A percentile compares a stretch with the other conserved stretches of the same genome.
Conservation (phyloP, 2,113 vertebrate genomes). For the Rostratula benghalensis region DNA sequence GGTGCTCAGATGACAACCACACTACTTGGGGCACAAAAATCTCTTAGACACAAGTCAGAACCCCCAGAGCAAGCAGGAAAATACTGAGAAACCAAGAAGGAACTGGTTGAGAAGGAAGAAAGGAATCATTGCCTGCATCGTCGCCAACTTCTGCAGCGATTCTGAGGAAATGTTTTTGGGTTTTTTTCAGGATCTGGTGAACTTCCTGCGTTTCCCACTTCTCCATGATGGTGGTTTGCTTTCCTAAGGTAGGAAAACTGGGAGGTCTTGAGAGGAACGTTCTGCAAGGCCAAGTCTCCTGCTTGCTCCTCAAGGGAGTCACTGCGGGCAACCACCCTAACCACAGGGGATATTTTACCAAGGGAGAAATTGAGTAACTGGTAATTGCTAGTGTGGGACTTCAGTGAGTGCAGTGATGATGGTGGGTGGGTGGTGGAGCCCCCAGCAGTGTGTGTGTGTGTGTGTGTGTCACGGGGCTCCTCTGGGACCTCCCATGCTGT, state of each 20-base stretch:
- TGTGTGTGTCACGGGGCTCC: background rate
- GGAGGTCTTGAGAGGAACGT: background rate
- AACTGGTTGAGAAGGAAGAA: background rate
- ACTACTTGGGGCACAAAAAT: no score
- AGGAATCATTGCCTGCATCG: no score
- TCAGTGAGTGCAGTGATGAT: background rate
- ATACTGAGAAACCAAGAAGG: background rate
- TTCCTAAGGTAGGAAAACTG: background rate
- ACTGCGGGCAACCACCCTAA: background rate
- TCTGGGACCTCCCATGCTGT: background rate
- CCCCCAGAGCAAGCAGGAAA: background rate
- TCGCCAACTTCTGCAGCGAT: background rate
- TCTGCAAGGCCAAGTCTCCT: background rate
- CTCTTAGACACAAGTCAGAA: background rate
- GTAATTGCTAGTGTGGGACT: background rate
- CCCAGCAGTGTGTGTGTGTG: background rate
- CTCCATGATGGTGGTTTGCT: background rate
- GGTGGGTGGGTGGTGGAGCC: background rate
- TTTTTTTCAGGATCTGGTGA: background rate
- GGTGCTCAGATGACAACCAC: background rate
- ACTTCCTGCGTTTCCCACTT: background rate
- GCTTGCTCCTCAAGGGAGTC: background rate
- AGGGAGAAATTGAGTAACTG: background rate
- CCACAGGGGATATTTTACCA: background rate
- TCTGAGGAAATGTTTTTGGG: background rate